Evolutionary conservation across 2,113 vertebrate species (phyloP).

Genomic region (Balaeniceps rex): DNA sequence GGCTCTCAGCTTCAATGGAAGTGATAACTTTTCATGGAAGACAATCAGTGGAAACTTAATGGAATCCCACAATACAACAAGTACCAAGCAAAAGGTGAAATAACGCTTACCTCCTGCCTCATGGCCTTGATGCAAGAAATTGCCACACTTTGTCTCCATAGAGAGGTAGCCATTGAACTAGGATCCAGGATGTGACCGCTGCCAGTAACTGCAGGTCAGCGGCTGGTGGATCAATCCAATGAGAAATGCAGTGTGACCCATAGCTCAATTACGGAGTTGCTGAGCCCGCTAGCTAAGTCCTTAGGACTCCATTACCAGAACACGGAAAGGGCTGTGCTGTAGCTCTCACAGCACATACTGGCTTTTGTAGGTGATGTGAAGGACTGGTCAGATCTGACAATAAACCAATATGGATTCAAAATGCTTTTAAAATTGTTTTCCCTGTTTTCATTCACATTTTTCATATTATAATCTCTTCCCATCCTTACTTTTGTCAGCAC

Average conservation of each 20-base stretch:
- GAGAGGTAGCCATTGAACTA: not conserved
- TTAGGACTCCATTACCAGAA: not conserved
- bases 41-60: not conserved
- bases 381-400: not conserved
- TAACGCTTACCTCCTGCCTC: not conserved
- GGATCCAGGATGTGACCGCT: not conserved
- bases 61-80: not conserved
- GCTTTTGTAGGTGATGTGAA: not conserved
- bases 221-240: not conserved
- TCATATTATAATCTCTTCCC: not conserved
- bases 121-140: fast-evolving
- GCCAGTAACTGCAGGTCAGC: not conserved
- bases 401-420: not conserved
- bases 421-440: not conserved
- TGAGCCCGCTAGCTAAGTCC: fast-evolving
- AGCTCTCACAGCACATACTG: not conserved
- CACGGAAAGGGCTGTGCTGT: not conserved
- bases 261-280: not conserved
- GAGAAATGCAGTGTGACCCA: not conserved
- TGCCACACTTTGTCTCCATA: fast-evolving
- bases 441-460: not conserved
- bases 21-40: not conserved
- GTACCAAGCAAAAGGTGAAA: not conserved
- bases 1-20: not conserved
- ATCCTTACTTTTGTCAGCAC: not conserved